A percentile compares a stretch with the other conserved stretches of the same genome.
Conservation (phyloP, 2,113 vertebrate genomes). For the Lycaon pictus region DNA sequence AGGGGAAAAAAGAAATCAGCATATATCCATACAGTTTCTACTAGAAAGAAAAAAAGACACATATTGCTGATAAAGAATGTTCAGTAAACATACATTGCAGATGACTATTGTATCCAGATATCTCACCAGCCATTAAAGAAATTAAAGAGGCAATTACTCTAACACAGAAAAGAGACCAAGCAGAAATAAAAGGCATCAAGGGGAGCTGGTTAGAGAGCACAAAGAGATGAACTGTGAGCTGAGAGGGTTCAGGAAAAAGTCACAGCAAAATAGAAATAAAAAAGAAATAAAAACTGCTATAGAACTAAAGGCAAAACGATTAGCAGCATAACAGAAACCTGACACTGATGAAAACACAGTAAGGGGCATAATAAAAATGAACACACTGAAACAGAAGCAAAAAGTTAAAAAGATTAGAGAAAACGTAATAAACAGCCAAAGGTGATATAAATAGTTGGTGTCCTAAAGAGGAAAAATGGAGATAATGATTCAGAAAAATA, state of each 20-base stretch:
- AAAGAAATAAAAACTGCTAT: not conserved
- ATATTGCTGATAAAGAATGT: not conserved
- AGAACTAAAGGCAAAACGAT: not conserved
- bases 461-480: not conserved
- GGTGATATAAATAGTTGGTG: not conserved
- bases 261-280: not conserved
- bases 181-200: not conserved
- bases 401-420: not conserved
- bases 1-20: not conserved
- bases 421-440: not conserved
- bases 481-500: not conserved
- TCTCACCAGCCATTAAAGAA: not conserved
- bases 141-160: not conserved
- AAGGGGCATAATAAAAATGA: not conserved
- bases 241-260: conserved; percentile 7
- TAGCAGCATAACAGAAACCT: not conserved
- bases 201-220: not conserved
- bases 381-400: not conserved
- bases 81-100: not conserved
- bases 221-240: not conserved
- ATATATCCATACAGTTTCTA: not conserved
- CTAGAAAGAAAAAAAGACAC: not conserved
- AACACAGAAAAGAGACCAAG: not conserved
- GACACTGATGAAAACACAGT: not conserved
- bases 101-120: not conserved